These are phyloP conservation scores for Sminthurinus signatus DNA, from an alignment of 1,140 invertebrate species.

Conservation along the genomic window DNA sequence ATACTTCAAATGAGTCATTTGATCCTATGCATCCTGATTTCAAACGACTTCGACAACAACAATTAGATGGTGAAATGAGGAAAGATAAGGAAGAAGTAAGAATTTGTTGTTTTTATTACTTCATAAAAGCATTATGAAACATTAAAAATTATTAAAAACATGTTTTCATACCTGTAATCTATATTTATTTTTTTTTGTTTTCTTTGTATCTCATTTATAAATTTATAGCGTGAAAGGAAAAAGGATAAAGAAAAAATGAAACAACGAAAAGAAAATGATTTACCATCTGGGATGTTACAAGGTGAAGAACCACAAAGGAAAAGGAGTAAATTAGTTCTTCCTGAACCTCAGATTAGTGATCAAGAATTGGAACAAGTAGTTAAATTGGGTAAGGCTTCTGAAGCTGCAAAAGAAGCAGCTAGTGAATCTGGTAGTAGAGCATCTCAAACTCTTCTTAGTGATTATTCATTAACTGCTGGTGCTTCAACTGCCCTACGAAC, in stretches of 20 bases:
- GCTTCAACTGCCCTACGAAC: slow-evolving; percentile 61
- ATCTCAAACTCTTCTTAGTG: slow-evolving; percentile 80
- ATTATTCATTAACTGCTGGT: slow-evolving; percentile 80
- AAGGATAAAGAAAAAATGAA: slow-evolving; percentile 92
- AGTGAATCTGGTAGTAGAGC: slow-evolving; percentile 71
- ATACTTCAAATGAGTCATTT: slow-evolving; percentile 80
- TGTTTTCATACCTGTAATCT: neutral
- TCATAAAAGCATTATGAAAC: neutral
- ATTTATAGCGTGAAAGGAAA: slow-evolving; percentile 59
- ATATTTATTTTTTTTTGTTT: neutral
- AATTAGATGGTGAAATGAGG: slow-evolving; percentile 84
- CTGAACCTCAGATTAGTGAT: slow-evolving; percentile 95
- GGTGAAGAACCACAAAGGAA: slow-evolving; percentile 86
- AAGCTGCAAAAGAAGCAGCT: slow-evolving; percentile 84
- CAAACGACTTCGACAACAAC: slow-evolving; percentile 78
- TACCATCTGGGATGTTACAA: slow-evolving; percentile 83
- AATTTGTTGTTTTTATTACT: slow-evolving; percentile 12
- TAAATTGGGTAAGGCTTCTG: slow-evolving; percentile 90
- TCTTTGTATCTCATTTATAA: too few species aligned
- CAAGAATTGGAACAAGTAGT: slow-evolving; percentile 84
- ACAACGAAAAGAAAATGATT: slow-evolving; percentile 91
- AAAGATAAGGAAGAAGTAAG: slow-evolving; percentile 78
- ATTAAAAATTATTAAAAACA: neutral
- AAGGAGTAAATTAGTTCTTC: slow-evolving; percentile 90
- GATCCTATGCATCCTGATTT: slow-evolving; percentile 87